Evolutionary conservation across 1,140 invertebrate genomes (phyloP), one percentile per base, ranked within the genome.

Genomic region (Eumaeus atala): DNA sequence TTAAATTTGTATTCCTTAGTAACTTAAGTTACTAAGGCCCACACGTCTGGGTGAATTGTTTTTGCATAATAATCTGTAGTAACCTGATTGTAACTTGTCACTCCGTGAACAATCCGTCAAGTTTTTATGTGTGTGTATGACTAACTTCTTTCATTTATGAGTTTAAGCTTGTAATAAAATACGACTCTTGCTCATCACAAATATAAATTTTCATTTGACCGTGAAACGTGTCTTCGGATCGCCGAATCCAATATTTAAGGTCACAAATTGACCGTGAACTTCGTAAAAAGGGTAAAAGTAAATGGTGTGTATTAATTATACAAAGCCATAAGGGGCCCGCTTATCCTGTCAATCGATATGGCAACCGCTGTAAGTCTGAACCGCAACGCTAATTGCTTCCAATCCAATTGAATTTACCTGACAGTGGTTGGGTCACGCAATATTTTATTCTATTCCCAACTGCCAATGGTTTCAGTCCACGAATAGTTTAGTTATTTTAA

Each of bases 361-460:
- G 42, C 38, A 59, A 55, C 53, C 40, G 40, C 40, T 44, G 40
- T 44, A 44, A 44, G 40, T 44, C 40, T 14, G 55, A 58, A 56
- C 58, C 58, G 36, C 58, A 55, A 37, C 42, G 49, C 50, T 60
- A 60, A 60, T 60, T 60, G 53, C 48, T 38, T 50, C 40, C 40
- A 60, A 51, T 38, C 58, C 48, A 54, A 60, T 60, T 54, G 58
- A 50, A 56, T 55, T 48, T 53, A 54, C 38, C 49, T 16, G 40
- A 40, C 40, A 44, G 40, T 44, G 40, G 14, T 44, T 37, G 7
- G 53, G 58, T 48, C 58, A 56, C 58, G 58, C 58, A 49, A 60
- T 60, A 54, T 60, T 60, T 60, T 55, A 60, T 60, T 55, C 49
- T 38, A 34, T 47, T 49, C 37, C 36, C 40, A 38, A 11, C 49